Evolutionary conservation across 2,113 vertebrate genomes (phyloP), one percentile per base, ranked within the genome.

Genomic region (Rattus norvegicus): DNA sequence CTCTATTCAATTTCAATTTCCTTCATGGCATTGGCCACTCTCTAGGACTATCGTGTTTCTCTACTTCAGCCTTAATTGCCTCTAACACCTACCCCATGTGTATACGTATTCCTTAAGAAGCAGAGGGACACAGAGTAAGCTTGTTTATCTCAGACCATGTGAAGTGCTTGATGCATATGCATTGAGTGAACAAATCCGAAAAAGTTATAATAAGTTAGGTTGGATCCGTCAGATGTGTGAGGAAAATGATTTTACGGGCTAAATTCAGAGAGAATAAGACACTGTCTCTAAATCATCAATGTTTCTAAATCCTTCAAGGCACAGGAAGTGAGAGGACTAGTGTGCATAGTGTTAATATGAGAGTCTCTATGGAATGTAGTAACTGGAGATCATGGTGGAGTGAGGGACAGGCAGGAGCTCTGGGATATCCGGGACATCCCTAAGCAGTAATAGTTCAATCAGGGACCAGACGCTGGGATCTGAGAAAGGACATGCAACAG

Each of bases 191-290:
- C 88, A 65, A 56, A 92, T 93, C 67, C 95, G 33, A 90, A 52
- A 79, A 94, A 63, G 30, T 65, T 39, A 52, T 85, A 90, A 91
- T 11, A 94, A 73, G 22, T 84, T 87, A 56, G 56, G 86, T 5
- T 72, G 12, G n/a, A 11, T 39, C 83, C 49, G 73, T 90, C 16
- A 56, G 89, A 95, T 73, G 3, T 20, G 10, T 67, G 22, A 79
- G 59, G 59, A 61, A 81, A 93, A 95, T 47, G 56, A 43, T 28
- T 81, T 90, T 67, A 5, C 67, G 72, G 20, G 61, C 72, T 79
- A 85, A 67, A 95, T 88, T 93, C 80, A 93, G 2, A 72, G 63
- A 88, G 52, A 94, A 89, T 75, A 92, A 94, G 30, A 81, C 28
- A 61, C 61, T 80, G 75, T 69, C 22, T 59, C 10, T 89, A 52